A percentile compares a stretch with the other conserved stretches of the same genome.
phyloP scores from a whole-genome alignment of 2,797 vertebrate species.

The Choloepus didactylus region DNA sequence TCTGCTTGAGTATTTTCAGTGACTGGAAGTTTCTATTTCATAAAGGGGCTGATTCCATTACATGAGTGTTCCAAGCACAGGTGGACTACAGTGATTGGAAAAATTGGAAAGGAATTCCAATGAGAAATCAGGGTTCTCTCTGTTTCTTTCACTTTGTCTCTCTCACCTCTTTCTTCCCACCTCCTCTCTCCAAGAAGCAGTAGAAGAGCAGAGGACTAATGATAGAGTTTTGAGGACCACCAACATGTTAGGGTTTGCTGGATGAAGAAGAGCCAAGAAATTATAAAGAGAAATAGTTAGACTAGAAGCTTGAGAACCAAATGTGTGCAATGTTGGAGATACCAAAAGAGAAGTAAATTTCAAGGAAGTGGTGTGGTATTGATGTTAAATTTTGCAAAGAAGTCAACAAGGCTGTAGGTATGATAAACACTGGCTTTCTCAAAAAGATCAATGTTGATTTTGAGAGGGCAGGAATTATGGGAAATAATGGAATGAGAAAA shows the following conservation, averaged over 20 bases:
- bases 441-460: neutral
- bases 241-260: neutral
- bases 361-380: neutral
- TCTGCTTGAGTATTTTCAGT: neutral
- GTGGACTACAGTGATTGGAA: neutral
- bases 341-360: neutral
- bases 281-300: neutral
- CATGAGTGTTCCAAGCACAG: neutral
- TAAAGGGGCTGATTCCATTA: neutral
- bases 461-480: neutral
- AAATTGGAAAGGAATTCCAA: neutral
- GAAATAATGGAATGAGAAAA: neutral
- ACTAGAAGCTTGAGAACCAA: neutral
- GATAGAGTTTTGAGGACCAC: neutral
- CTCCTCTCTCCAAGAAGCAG: neutral
- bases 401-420: neutral
- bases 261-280: neutral
- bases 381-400: neutral
- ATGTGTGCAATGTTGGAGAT: neutral
- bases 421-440: neutral
- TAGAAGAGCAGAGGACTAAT: neutral
- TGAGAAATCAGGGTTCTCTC: neutral
- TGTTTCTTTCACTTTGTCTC: neutral
- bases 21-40: neutral
- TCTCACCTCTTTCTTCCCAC: neutral